phyloP scores from a whole-genome alignment of 1,140 invertebrate species.

The Trichonephila clavata region DNA sequence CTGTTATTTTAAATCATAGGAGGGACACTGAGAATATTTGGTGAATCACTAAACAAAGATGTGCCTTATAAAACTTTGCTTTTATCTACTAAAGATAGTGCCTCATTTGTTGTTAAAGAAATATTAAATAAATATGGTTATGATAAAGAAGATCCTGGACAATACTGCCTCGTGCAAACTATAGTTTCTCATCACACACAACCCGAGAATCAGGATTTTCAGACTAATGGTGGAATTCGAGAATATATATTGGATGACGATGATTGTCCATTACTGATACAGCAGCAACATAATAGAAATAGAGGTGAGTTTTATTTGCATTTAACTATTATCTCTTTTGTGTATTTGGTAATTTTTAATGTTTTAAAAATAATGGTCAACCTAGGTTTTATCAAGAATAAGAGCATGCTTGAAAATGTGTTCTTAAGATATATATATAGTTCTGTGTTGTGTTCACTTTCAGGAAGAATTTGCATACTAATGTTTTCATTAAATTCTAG shows the following conservation, averaged over 20 bases:
- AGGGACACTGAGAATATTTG: slow-evolving; percentile 98
- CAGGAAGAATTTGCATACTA: too few relatives aligned
- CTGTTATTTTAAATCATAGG: slow-evolving; percentile 81
- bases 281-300: slow-evolving; percentile 81
- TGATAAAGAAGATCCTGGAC: slow-evolving; percentile 91
- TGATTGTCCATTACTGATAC: slow-evolving; percentile 96
- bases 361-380: too few relatives aligned
- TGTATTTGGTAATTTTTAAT: too few relatives aligned
- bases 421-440: too few relatives aligned
- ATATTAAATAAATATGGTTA: slow-evolving; percentile 98
- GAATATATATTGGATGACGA: slow-evolving; percentile 97
- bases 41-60: slow-evolving; percentile 96
- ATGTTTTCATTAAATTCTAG: slow-evolving; percentile 81
- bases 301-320: slow-evolving; percentile 70
- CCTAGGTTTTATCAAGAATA: too few relatives aligned
- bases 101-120: slow-evolving; percentile 94
- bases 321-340: too few relatives aligned
- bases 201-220: slow-evolving; percentile 59
- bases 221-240: slow-evolving; percentile 79
- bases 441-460: too few relatives aligned
- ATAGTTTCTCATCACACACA: slow-evolving; percentile 77
- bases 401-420: too few relatives aligned
- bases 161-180: slow-evolving; percentile 97
- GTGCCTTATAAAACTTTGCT: slow-evolving; percentile 99
- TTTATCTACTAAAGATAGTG: slow-evolving; percentile 95